phyloP scores from a whole-genome alignment of 2,113 vertebrate genomes.

The Sceloporus undulatus region DNA sequence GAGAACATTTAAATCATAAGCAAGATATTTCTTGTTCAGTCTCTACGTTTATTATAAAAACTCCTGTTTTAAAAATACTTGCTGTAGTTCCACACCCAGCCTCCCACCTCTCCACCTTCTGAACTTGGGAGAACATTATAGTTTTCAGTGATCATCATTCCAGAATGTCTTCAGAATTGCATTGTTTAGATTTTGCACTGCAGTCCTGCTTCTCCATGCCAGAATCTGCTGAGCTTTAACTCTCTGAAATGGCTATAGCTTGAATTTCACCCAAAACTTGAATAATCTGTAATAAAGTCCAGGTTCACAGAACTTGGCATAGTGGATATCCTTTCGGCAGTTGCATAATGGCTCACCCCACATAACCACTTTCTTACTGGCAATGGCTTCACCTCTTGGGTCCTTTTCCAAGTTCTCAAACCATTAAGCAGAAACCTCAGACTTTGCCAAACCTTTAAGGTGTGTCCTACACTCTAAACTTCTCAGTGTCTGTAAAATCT shows the following conservation, averaged over 20 bases:
- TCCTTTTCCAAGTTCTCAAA: slow-evolving; percentile 44
- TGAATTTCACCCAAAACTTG: slow-evolving; percentile 73
- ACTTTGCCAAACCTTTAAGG: not conserved
- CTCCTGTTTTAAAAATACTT: slow-evolving; percentile 37
- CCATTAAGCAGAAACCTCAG: not conserved
- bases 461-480: not conserved
- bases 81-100: slow-evolving; percentile 44
- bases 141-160: not conserved
- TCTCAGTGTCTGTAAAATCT: not conserved
- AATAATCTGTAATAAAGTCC: slow-evolving; percentile 72
- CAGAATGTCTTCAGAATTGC: slow-evolving; percentile 58
- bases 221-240: slow-evolving; percentile 72
- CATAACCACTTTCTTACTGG: not conserved
- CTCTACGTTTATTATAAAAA: slow-evolving; percentile 29
- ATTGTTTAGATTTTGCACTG: slow-evolving; percentile 31
- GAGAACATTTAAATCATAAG: slow-evolving; percentile 55
- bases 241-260: slow-evolving; percentile 68
- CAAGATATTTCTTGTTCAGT: slow-evolving; percentile 43
- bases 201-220: slow-evolving; percentile 6
- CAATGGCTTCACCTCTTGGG: not conserved
- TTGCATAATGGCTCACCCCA: slow-evolving; percentile 71
- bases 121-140: slow-evolving; percentile 39
- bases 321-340: not conserved
- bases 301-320: slow-evolving; percentile 75
- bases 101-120: slow-evolving; percentile 38